These are phyloP conservation scores for Diplazon laetatorius DNA, from an alignment of 2,888 invertebrate species.

Conservation along the genomic window DNA sequence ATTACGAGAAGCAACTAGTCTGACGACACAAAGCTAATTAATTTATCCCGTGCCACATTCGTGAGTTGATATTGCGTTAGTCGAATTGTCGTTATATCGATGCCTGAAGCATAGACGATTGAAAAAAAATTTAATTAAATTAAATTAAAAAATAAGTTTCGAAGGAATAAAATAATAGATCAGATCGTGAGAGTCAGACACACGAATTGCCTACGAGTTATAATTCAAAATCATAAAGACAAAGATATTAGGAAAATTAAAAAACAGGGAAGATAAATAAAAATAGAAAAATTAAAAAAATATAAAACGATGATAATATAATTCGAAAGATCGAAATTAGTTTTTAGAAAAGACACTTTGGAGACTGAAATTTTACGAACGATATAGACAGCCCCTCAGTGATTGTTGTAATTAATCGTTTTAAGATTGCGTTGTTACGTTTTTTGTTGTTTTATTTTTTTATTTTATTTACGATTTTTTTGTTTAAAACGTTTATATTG, in stretches of 20 bases:
- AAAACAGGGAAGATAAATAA: too few species aligned
- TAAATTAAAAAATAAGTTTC: slow-evolving; percentile 18
- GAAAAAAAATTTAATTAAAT: slow-evolving; percentile 10
- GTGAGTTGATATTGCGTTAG: slow-evolving; percentile 37
- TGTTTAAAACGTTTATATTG: slow-evolving; percentile 1
- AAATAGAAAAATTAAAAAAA: slow-evolving; percentile 36
- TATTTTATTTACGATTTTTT: too few species aligned
- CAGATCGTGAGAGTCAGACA: slow-evolving; percentile 31
- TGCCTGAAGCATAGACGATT: slow-evolving; percentile 28
- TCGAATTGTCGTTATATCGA: slow-evolving; percentile 41
- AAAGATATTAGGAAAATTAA: too few species aligned
- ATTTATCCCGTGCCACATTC: slow-evolving; percentile 46
- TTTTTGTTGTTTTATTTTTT: slow-evolving; percentile 43
- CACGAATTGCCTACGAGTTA: slow-evolving; percentile 6
- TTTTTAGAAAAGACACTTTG: slow-evolving; percentile 64
- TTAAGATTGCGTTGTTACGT: slow-evolving; percentile 28
- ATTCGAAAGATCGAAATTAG: slow-evolving; percentile 52
- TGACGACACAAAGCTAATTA: slow-evolving; percentile 34
- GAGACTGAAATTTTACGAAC: slow-evolving; percentile 66
- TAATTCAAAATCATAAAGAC: too few species aligned
- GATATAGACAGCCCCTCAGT: slow-evolving; percentile 45
- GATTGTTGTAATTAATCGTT: slow-evolving; percentile 34
- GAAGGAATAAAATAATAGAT: slow-evolving; percentile 18
- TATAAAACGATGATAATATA: slow-evolving; percentile 34
- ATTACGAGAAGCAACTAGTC: slow-evolving; percentile 24